Conservation (phyloP, 92 coral and sea anemone genomes). For the Parazoanthus swiftii region DNA sequence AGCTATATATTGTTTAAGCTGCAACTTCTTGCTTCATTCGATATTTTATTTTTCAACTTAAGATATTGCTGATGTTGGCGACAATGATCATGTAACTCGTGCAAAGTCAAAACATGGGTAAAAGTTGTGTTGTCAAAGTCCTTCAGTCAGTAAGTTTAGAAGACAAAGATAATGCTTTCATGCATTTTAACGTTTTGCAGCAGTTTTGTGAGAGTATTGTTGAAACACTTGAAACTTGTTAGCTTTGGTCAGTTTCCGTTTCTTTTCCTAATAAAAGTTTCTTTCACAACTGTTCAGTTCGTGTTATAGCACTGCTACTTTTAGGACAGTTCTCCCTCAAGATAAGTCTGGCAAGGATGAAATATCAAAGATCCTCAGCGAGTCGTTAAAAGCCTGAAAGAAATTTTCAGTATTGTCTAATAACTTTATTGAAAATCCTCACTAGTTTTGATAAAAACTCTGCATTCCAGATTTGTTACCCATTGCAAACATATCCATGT, state of each 20-base stretch:
- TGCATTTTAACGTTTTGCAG: neutral
- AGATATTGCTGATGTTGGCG: neutral
- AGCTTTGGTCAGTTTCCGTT: neutral
- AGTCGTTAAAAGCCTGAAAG: constrained; percentile 17
- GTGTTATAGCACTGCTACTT: neutral
- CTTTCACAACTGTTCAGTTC: constrained; percentile 7
- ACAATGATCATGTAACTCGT: neutral
- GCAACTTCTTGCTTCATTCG: neutral
- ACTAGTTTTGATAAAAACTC: neutral
- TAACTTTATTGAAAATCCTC: neutral
- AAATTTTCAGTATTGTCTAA: neutral
- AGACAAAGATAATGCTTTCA: neutral
- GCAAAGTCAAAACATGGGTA: neutral
- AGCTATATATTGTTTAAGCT: neutral
- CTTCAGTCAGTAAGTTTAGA: neutral
- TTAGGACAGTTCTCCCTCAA: neutral
- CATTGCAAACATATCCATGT: too few relatives aligned
- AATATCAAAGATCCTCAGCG: neutral
- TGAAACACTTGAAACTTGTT: neutral
- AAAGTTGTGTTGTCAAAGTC: neutral
- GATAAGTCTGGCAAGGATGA: neutral
- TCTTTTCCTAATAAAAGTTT: neutral
- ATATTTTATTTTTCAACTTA: neutral
- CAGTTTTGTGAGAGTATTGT: neutral
- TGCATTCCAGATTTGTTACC: neutral